Conservation (phyloP, 2,888 invertebrate species). For the Temnothorax unifasciatus region DNA sequence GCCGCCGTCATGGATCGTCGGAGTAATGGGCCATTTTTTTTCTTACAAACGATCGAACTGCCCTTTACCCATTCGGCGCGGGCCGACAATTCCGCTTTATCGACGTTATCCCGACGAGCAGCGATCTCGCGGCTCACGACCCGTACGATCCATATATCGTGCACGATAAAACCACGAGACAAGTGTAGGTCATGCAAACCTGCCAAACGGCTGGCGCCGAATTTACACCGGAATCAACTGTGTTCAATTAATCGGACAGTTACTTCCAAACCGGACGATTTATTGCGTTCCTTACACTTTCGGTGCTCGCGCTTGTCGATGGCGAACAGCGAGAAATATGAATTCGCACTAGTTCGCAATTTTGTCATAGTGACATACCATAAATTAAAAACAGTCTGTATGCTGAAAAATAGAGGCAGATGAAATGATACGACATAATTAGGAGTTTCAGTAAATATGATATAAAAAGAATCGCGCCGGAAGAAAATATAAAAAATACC, state of each 20-base stretch:
- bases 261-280: slow-evolving; percentile 42
- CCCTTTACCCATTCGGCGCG: slow-evolving; percentile 19
- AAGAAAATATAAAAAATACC: not conserved
- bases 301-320: not conserved
- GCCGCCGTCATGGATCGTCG: slow-evolving; percentile 62
- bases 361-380: not conserved
- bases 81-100: slow-evolving; percentile 64
- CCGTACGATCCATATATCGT: slow-evolving; percentile 36
- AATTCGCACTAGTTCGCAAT: not conserved
- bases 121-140: slow-evolving; percentile 41
- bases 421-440: not conserved
- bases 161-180: slow-evolving; percentile 51
- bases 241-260: slow-evolving; percentile 49
- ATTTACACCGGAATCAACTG: slow-evolving; percentile 56
- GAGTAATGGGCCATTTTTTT: slow-evolving; percentile 61
- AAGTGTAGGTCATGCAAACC: slow-evolving; percentile 53
- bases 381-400: not conserved
- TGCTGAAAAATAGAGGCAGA: not conserved
- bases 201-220: slow-evolving; percentile 36
- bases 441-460: not conserved
- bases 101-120: slow-evolving; percentile 59
- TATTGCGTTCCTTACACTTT: slow-evolving; percentile 38
- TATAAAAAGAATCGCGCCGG: not conserved
- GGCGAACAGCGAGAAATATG: not conserved
- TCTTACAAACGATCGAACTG: slow-evolving; percentile 53